These are phyloP conservation scores for Mormyrus iriodes DNA, from an alignment of 2,113 vertebrate genomes.

Conservation along the genomic window DNA sequence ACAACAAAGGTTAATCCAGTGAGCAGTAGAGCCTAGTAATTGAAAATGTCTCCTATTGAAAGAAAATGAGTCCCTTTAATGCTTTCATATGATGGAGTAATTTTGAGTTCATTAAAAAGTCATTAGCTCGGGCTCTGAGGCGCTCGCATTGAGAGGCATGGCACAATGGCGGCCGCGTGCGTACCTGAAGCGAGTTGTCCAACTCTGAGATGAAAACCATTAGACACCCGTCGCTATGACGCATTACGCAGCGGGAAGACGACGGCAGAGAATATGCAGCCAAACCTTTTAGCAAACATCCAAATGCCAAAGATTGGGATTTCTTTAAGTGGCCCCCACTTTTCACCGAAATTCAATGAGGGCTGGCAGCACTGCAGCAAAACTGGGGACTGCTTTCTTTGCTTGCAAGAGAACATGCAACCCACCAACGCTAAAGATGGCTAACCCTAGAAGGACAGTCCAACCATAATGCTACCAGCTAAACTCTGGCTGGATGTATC, in stretches of 20 bases:
- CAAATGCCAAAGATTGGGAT: neutral
- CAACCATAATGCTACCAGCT: neutral
- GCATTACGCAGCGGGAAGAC: neutral
- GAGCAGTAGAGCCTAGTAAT: conserved; percentile 28
- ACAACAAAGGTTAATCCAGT: conserved; percentile 24
- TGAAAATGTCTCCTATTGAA: conserved; percentile 36
- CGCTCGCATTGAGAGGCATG: conserved; percentile 14
- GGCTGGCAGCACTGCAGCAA: neutral
- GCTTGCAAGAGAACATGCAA: neutral
- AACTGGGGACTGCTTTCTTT: neutral
- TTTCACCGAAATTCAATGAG: neutral
- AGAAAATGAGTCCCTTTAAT: conserved; percentile 33
- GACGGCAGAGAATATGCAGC: neutral
- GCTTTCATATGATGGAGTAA: conserved; percentile 35
- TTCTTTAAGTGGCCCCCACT: neutral
- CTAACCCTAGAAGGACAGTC: neutral
- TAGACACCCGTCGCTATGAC: neutral
- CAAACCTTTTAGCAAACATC: conserved; percentile 2
- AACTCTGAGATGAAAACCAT: conserved; percentile 2
- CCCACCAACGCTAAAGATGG: neutral
- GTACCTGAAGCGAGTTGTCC: conserved; percentile 28
- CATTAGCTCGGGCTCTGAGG: conserved; percentile 33
- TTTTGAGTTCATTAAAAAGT: conserved; percentile 47
- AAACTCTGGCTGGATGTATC: neutral
- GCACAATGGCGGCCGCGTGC: conserved; percentile 22